Conservation (phyloP, 2,888 invertebrate genomes). For the Hetaerina titia region DNA sequence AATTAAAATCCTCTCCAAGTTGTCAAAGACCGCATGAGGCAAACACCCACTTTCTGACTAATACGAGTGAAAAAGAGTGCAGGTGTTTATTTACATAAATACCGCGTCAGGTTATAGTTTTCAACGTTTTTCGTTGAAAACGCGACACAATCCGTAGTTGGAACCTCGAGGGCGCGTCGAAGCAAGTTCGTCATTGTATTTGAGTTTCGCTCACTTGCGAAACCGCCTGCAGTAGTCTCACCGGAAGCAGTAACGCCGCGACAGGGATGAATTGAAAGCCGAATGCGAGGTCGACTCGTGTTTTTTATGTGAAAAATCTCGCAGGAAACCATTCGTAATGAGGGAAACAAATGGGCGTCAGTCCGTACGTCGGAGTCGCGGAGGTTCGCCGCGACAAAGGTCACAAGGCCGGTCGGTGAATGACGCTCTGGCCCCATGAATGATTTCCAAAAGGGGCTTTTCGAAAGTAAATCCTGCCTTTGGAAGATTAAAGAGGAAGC, state of each 20-base stretch:
- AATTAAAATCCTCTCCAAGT: too few species aligned
- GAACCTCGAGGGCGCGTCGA: too few species aligned
- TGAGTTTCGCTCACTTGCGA: neutral
- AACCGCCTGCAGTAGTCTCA: neutral
- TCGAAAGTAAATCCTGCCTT: neutral
- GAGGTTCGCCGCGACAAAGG: neutral
- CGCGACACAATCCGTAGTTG: too few species aligned
- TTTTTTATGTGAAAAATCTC: too few species aligned
- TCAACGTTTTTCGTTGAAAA: too few species aligned
- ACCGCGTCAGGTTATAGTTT: too few species aligned
- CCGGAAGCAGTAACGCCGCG: neutral
- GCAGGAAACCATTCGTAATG: neutral
- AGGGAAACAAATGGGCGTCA: neutral
- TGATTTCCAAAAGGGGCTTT: neutral
- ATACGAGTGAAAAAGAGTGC: too few species aligned
- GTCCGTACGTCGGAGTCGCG: neutral
- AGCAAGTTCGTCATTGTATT: too few species aligned
- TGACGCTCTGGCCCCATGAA: neutral
- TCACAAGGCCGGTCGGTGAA: neutral
- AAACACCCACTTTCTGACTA: too few species aligned
- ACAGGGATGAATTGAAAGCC: neutral
- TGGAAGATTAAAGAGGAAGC: neutral
- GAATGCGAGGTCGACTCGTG: neutral
- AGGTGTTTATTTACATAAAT: too few species aligned
- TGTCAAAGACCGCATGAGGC: too few species aligned